Conservation (phyloP, 2,888 invertebrate species). For the Archips crataeganus region DNA sequence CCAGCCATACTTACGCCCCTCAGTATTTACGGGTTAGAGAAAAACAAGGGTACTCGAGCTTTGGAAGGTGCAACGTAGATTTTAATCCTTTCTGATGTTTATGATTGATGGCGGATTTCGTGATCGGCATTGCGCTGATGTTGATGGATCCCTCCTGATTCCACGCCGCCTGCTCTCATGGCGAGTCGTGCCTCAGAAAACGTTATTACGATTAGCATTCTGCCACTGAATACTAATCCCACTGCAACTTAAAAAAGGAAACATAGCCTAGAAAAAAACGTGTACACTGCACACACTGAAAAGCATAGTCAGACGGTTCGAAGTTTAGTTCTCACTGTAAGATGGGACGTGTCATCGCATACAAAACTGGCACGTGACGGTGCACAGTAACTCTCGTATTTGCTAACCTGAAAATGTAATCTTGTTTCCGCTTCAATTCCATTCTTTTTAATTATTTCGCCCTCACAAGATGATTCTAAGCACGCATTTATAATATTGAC, state of each 20-base stretch:
- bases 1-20: slow-evolving; percentile 86
- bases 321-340: slow-evolving; percentile 30
- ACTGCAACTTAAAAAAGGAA: slow-evolving; percentile 26
- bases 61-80: slow-evolving; percentile 86
- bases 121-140: slow-evolving; percentile 78
- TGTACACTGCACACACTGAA: background rate
- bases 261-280: slow-evolving; percentile 1
- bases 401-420: slow-evolving; percentile 40
- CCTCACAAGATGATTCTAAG: slow-evolving; percentile 40
- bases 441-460: slow-evolving; percentile 30
- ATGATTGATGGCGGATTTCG: slow-evolving; percentile 85
- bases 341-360: slow-evolving; percentile 56
- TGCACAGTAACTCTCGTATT: slow-evolving; percentile 51
- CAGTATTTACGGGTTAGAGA: slow-evolving; percentile 86
- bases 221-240: slow-evolving; percentile 42
- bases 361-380: slow-evolving; percentile 55
- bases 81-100: slow-evolving; percentile 86
- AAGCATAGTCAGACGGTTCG: background rate
- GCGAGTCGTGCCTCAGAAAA: slow-evolving; percentile 61
- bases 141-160: slow-evolving; percentile 82
- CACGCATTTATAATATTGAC: slow-evolving; percentile 49
- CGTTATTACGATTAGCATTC: slow-evolving; percentile 62
- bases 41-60: slow-evolving; percentile 86
- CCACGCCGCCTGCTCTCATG: slow-evolving; percentile 55
- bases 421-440: slow-evolving; percentile 43